phyloP scores from a whole-genome alignment of 2,113 vertebrate species.

The Cyanoderma ruficeps region DNA sequence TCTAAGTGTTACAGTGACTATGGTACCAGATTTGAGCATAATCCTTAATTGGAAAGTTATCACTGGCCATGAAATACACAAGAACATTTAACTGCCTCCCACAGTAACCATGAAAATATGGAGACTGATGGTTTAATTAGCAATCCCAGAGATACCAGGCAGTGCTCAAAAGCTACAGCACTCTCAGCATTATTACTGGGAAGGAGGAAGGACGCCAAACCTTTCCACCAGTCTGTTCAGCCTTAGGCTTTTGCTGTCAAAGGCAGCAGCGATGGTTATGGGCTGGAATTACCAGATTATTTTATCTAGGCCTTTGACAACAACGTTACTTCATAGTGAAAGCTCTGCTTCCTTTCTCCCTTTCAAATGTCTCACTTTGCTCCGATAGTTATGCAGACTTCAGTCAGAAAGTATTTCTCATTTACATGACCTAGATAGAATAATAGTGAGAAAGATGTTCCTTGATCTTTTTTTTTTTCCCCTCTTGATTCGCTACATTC shows the following conservation, averaged over 20 bases:
- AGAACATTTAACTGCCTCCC: conserved; percentile 27
- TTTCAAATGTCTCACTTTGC: background rate
- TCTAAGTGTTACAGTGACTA: background rate
- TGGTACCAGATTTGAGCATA: background rate
- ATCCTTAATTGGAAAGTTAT: conserved; percentile 47
- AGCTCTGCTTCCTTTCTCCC: background rate
- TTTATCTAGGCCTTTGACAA: conserved; percentile 25
- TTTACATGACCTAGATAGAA: conserved; percentile 68
- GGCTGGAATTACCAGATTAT: conserved; percentile 34
- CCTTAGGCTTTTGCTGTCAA: background rate
- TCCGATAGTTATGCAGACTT: background rate
- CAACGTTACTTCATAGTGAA: background rate
- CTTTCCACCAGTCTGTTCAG: background rate
- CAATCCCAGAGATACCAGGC: conserved; percentile 16
- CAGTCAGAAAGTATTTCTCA: conserved; percentile 60
- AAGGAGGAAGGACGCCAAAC: background rate
- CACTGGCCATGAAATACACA: conserved; percentile 12
- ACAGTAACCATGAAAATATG: background rate
- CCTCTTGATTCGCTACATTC: conserved; percentile 37
- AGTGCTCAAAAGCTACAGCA: background rate
- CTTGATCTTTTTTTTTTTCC: conserved; percentile 46
- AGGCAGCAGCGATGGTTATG: background rate
- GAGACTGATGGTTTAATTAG: conserved; percentile 55
- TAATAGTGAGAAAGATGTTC: conserved; percentile 44
- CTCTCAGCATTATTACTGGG: background rate